phyloP scores from a whole-genome alignment of 1,140 invertebrate genomes.

The Calephelis virginiensis region DNA sequence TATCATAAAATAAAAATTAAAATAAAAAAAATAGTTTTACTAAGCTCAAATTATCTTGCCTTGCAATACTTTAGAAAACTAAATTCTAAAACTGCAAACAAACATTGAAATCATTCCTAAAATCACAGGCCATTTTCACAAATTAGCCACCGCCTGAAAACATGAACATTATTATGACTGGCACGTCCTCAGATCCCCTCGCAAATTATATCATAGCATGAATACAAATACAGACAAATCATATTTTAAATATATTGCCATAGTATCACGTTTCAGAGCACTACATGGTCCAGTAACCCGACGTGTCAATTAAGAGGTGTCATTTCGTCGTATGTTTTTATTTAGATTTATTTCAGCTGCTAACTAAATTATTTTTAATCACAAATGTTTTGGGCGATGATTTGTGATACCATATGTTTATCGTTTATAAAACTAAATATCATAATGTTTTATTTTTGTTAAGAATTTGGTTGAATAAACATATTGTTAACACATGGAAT shows the following conservation, averaged over 20 bases:
- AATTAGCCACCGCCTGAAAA: not conserved
- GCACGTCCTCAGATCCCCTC: constrained; percentile 7
- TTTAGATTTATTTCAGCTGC: constrained; percentile 66
- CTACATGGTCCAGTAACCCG: constrained; percentile 52
- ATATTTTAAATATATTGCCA: constrained; percentile 24
- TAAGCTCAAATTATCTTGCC: no score
- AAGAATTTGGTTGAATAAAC: not conserved
- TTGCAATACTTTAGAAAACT: no score
- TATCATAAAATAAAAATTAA: no score
- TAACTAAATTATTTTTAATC: constrained; percentile 63
- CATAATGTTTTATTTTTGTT: not conserved
- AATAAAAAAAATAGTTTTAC: no score
- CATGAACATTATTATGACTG: not conserved
- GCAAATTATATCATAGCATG: constrained; percentile 13
- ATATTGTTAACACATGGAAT: not conserved
- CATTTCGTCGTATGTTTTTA: constrained; percentile 44
- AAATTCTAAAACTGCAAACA: no score
- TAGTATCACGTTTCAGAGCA: constrained; percentile 39
- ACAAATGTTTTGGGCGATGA: constrained; percentile 30
- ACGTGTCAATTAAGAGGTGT: constrained; percentile 59
- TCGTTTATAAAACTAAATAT: not conserved
- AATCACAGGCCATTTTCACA: not conserved
- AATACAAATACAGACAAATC: constrained; percentile 19
- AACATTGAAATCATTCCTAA: no score
- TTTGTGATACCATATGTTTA: constrained; percentile 19